A percentile compares a stretch with the other conserved stretches of the same genome.
phyloP scores from a whole-genome alignment of 1,140 invertebrate species.

The Solenopsis fugax region DNA sequence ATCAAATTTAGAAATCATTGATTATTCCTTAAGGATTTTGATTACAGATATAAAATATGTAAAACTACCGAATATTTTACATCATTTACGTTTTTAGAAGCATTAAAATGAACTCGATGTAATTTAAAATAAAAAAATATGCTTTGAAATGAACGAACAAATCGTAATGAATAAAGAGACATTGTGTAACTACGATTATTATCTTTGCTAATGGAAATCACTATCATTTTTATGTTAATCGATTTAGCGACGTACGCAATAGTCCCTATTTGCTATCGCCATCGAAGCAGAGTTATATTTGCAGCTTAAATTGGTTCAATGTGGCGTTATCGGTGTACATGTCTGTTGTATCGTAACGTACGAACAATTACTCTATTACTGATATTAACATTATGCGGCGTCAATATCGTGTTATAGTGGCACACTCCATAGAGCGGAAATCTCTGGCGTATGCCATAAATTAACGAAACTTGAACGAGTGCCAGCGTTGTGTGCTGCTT shows the following conservation, averaged over 20 bases:
- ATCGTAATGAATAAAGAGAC: background rate
- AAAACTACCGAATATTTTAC: background rate
- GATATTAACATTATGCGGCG: conserved; percentile 39
- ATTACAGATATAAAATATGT: background rate
- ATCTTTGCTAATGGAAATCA: background rate
- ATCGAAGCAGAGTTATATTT: background rate
- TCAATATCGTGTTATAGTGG: conserved; percentile 19
- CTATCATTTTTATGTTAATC: conserved; percentile 1
- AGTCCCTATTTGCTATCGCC: background rate
- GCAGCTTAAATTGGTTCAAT: background rate
- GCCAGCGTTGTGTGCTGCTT: conserved; percentile 40
- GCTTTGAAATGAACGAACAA: background rate
- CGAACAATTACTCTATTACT: conserved; percentile 39
- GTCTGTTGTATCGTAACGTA: conserved; percentile 24
- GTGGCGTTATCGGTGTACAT: background rate
- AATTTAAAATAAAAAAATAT: background rate
- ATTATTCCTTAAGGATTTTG: background rate
- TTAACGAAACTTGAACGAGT: conserved; percentile 51
- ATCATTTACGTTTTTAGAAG: background rate
- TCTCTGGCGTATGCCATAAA: conserved; percentile 39
- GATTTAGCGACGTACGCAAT: background rate
- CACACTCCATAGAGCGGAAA: conserved; percentile 27
- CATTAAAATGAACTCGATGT: background rate
- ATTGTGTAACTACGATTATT: background rate
- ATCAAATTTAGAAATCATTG: background rate